phyloP scores from a whole-genome alignment of 2,113 vertebrate genomes.

The Apteryx mantelli region DNA sequence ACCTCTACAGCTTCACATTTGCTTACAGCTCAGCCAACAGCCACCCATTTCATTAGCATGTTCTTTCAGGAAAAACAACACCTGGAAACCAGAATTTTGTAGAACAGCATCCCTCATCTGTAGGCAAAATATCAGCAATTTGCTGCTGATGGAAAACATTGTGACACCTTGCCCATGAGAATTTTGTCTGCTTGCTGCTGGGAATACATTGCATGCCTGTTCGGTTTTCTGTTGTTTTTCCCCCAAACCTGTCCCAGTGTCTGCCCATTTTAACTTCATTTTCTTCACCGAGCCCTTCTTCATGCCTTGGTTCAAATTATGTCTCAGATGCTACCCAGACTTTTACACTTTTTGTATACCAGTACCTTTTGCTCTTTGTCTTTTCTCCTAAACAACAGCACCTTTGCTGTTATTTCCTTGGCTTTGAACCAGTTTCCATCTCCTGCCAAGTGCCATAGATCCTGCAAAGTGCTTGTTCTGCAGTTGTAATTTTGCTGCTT shows the following conservation, averaged over 20 bases:
- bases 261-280: not conserved
- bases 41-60: not conserved
- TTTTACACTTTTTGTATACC: not conserved
- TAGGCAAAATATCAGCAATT: not conserved
- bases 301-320: slow-evolving; percentile 8
- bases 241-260: not conserved
- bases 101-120: not conserved
- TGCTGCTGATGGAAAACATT: not conserved
- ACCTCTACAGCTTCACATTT: not conserved
- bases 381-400: slow-evolving; percentile 1
- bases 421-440: slow-evolving; percentile 67
- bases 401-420: slow-evolving; percentile 62
- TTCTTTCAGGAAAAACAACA: not conserved
- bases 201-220: not conserved
- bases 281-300: not conserved
- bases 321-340: not conserved
- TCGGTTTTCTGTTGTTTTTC: not conserved
- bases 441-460: slow-evolving; percentile 65
- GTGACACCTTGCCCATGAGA: not conserved
- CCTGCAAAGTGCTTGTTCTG: slow-evolving; percentile 75
- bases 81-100: not conserved
- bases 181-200: not conserved
- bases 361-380: not conserved
- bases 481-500: slow-evolving; percentile 75
- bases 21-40: not conserved